Evolutionary conservation across 2,888 invertebrate genomes (phyloP), one percentile per base, ranked within the genome.

Genomic region (Gortyna flavago): DNA sequence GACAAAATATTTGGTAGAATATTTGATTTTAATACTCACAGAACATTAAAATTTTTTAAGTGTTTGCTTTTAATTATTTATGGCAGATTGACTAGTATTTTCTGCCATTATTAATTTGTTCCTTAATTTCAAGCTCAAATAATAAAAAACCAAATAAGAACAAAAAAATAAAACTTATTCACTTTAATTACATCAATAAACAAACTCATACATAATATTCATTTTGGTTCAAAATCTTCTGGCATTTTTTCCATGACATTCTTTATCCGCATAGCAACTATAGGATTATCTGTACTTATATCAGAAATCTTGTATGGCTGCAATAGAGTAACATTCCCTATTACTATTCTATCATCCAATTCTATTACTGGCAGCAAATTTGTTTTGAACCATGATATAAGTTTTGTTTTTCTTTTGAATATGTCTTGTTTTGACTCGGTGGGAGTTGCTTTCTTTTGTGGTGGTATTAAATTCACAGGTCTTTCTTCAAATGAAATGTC

Each of bases 161-260:
- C 51, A 71, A 73, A 57, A 51, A 81, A 11, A 32, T 35, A 59
- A 57, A 11, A 29, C 71, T 76, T 76, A 78, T 18, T 51, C 9
- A 65, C 29, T 76, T n/a, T 74, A 62, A 21, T 77, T 35, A 69
- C 51, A 35, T 38, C 18, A 72, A 18, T 35, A n/a, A 64, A 32
- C 16, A 25, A 29, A 48, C 16, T 13, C 54, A 54, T 13, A 62
- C n/a, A 79, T 16, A 32, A 79, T 16, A 32, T 18, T 85, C 9
- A 83, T 71, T 72, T 83, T 44, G 70, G 61, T 83, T 77, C 77
- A 80, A 91, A 93, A 85, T 93, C 89, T n/a, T 85, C 82, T 59
- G 96, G 96, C 94, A 96, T 95, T 81, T 86, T 92, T 66, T 93
- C 92, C 71, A 96, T 91, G 4, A 96, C 85, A 88, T 92, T 94